phyloP scores from a whole-genome alignment of 2,888 invertebrate genomes.

The Trichopoda pennipes region DNA sequence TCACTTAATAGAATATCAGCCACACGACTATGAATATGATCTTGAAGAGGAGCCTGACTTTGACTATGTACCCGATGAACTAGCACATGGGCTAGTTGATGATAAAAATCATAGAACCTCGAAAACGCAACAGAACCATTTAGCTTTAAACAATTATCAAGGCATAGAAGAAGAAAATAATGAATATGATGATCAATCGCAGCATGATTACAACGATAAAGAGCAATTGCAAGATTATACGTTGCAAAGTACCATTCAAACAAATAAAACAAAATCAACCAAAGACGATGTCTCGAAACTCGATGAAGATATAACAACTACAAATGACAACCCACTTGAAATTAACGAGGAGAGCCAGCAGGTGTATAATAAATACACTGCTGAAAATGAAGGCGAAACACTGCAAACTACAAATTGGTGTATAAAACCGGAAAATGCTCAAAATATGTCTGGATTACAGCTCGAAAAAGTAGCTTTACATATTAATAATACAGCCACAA shows the following conservation, averaged over 20 bases:
- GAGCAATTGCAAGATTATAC: slow-evolving; percentile 39
- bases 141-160: slow-evolving; percentile 19
- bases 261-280: slow-evolving; percentile 26
- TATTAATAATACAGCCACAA: not conserved
- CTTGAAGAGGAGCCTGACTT: slow-evolving; percentile 47
- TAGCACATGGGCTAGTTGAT: slow-evolving; percentile 38
- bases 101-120: slow-evolving; percentile 25
- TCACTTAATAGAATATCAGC: slow-evolving; percentile 49
- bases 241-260: slow-evolving; percentile 10
- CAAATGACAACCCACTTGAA: not conserved
- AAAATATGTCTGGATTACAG: slow-evolving; percentile 3
- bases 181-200: slow-evolving; percentile 39
- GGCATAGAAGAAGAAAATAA: slow-evolving; percentile 10
- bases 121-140: slow-evolving; percentile 27
- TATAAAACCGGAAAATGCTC: slow-evolving; percentile 15
- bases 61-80: slow-evolving; percentile 54
- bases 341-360: slow-evolving; percentile 30
- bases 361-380: slow-evolving; percentile 4
- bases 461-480: slow-evolving; percentile 9
- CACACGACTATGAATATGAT: slow-evolving; percentile 48
- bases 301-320: slow-evolving; percentile 1
- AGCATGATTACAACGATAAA: slow-evolving; percentile 30
- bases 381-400: slow-evolving; percentile 15
- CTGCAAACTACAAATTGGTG: slow-evolving; percentile 44
- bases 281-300: slow-evolving; percentile 7